phyloP scores from a whole-genome alignment of 2,113 vertebrate species.

The Natator depressus region DNA sequence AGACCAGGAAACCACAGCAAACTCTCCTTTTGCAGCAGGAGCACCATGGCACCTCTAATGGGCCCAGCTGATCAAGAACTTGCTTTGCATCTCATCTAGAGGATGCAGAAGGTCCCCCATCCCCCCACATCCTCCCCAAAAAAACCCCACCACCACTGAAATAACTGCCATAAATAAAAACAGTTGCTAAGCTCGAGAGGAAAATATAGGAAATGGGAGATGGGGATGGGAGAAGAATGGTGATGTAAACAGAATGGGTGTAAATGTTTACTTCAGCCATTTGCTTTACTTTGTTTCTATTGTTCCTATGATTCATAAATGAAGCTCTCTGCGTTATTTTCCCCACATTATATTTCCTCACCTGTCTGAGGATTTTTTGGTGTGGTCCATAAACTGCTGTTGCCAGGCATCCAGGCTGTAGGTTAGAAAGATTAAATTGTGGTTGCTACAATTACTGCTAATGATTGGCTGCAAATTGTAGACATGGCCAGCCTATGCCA shows the following conservation, averaged over 20 bases:
- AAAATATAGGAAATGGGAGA: neutral
- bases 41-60: neutral
- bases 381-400: neutral
- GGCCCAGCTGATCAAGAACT: neutral
- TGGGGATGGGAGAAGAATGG: neutral
- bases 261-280: neutral
- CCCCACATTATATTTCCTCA: neutral
- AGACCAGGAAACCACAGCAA: neutral
- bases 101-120: neutral
- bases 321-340: neutral
- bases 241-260: neutral
- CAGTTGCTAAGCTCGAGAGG: neutral
- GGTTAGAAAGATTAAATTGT: conserved; percentile 9
- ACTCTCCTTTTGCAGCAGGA: neutral
- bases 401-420: neutral
- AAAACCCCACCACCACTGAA: conserved; percentile 7
- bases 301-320: neutral
- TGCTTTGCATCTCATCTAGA: neutral
- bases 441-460: neutral
- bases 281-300: neutral
- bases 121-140: neutral
- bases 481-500: neutral
- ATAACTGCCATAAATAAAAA: conserved; percentile 11
- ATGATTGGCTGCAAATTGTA: neutral
- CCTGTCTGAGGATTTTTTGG: neutral